Evolutionary conservation across 2,797 vertebrate genomes (phyloP).

Genomic region (Artibeus jamaicensis): DNA sequence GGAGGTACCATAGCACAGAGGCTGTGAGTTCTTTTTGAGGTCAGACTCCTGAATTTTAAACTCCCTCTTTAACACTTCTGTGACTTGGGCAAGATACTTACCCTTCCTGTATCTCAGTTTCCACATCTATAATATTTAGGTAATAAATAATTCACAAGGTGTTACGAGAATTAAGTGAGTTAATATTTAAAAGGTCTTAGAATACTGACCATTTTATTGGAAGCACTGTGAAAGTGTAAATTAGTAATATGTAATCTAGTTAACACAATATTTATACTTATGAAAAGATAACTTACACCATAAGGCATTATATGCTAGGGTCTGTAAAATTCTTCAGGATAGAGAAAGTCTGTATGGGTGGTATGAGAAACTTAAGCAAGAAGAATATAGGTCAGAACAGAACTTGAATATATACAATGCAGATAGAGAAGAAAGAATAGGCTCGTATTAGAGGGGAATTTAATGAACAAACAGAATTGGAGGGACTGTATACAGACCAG

Average conservation of each 20-base stretch:
- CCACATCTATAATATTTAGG: not conserved
- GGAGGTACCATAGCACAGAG: not conserved
- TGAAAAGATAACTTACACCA: not conserved
- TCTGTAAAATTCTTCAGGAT: constrained; percentile 9
- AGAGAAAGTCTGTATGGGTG: not conserved
- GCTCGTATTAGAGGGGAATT: not conserved
- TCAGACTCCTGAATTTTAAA: not conserved
- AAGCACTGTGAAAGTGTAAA: not conserved
- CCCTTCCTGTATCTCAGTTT: not conserved
- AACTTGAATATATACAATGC: not conserved
- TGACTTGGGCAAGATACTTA: constrained; percentile 4
- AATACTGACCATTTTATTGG: not conserved
- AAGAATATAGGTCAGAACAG: not conserved
- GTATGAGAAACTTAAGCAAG: not conserved
- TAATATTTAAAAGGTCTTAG: constrained; percentile 29
- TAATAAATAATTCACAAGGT: not conserved
- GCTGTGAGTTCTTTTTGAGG: not conserved
- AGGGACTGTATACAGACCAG: not conserved
- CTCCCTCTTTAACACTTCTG: not conserved
- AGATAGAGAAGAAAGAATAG: not conserved
- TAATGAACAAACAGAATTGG: not conserved
- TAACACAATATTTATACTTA: not conserved
- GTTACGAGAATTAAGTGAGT: constrained; percentile 31
- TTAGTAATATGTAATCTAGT: not conserved
- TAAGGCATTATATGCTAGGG: not conserved